Evolutionary conservation across 2,888 invertebrate species (phyloP).

Genomic region (Cataglyphis albicans): DNA sequence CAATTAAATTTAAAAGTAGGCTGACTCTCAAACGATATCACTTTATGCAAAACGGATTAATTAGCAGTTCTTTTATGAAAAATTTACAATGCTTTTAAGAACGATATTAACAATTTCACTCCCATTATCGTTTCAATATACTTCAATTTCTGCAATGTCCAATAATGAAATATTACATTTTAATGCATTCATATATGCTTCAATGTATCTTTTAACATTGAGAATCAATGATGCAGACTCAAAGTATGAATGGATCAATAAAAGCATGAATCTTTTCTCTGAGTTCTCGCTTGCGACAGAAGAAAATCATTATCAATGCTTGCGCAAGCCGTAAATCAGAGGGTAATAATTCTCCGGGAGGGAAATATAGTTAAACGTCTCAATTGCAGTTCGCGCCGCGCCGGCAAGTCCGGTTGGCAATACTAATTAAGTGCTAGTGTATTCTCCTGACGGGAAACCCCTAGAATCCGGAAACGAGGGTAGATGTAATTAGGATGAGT

Average conservation of each 20-base stretch:
- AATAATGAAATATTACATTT: background rate
- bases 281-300: background rate
- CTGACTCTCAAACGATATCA: conserved; percentile 52
- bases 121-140: background rate
- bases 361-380: conserved; percentile 81
- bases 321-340: conserved; percentile 65
- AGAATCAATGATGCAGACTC: background rate
- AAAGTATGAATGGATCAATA: background rate
- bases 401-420: conserved; percentile 80
- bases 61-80: background rate
- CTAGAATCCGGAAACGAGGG: conserved; percentile 82
- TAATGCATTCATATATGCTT: conserved; percentile 8
- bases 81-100: background rate
- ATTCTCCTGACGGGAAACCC: conserved; percentile 77
- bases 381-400: conserved; percentile 75
- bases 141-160: background rate
- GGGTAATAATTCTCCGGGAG: conserved; percentile 70
- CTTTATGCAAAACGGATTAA: conserved; percentile 45
- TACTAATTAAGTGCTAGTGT: conserved; percentile 82
- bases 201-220: background rate
- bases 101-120: conserved; percentile 6
- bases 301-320: conserved; percentile 29
- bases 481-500: conserved; percentile 84
- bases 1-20: conserved; percentile 68
- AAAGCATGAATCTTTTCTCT: background rate